phyloP scores from a whole-genome alignment of 1,140 invertebrate species.

The Solen grandis region DNA sequence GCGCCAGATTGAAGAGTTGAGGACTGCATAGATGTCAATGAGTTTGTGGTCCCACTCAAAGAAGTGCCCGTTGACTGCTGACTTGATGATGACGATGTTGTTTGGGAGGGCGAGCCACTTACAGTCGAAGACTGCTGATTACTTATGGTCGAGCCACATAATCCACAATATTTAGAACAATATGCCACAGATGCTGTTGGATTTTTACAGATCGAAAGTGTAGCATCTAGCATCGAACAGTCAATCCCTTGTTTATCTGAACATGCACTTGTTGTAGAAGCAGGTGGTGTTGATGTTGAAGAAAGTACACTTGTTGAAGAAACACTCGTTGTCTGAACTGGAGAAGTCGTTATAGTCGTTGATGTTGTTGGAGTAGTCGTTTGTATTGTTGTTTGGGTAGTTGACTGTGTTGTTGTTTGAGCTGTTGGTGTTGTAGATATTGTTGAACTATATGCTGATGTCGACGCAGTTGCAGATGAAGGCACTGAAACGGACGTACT shows the following conservation, averaged over 20 bases:
- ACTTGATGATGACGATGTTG: not conserved
- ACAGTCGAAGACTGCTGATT: not conserved
- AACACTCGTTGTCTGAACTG: not conserved
- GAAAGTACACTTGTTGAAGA: not conserved
- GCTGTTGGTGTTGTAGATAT: not conserved
- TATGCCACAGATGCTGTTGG: constrained; percentile 3
- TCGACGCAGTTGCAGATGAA: not conserved
- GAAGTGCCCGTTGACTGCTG: not conserved
- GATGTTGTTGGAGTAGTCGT: too few relatives aligned
- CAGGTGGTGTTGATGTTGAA: not conserved
- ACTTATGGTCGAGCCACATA: constrained; percentile 21
- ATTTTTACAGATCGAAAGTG: constrained; percentile 12
- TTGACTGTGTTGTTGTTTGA: too few relatives aligned
- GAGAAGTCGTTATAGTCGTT: too few relatives aligned
- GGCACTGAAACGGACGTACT: not conserved
- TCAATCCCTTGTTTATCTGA: constrained; percentile 30
- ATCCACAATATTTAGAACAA: constrained; percentile 32
- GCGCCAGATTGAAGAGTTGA: not conserved
- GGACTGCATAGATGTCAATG: not conserved
- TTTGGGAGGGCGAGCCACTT: not conserved
- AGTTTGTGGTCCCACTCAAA: not conserved
- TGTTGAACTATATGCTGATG: not conserved
- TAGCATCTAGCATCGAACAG: constrained; percentile 27
- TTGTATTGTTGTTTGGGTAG: not conserved
- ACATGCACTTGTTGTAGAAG: constrained; percentile 1